Evolutionary conservation across 92 coral and sea anemone species (phyloP).

Genomic region (Meandrina meandrites): DNA sequence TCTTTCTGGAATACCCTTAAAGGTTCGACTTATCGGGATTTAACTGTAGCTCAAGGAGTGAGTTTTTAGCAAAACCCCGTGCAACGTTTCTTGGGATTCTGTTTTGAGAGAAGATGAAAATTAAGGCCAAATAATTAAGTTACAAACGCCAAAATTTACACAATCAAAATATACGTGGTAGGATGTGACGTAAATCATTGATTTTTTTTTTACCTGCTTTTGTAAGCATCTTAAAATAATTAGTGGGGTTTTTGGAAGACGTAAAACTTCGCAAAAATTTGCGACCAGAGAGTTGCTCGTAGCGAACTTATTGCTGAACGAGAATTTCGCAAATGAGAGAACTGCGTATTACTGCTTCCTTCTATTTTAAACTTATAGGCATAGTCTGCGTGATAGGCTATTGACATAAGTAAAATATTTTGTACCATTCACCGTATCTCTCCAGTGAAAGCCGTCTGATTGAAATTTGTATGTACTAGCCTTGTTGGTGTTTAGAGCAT

Average conservation of each 20-base stretch:
- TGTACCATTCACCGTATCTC: background rate
- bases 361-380: background rate
- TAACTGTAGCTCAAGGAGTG: background rate
- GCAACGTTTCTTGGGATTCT: background rate
- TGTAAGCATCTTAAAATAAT: background rate
- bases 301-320: background rate
- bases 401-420: background rate
- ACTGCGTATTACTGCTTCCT: background rate
- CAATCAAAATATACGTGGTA: background rate
- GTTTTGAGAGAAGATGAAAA: too few relatives aligned
- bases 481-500: too few relatives aligned
- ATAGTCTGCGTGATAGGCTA: too few relatives aligned
- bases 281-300: background rate
- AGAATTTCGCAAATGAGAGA: background rate
- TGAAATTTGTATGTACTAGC: too few relatives aligned
- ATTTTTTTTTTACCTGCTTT: background rate
- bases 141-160: background rate
- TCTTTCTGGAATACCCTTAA: too few relatives aligned
- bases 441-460: too few relatives aligned
- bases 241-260: background rate
- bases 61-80: background rate
- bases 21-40: too few relatives aligned
- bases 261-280: background rate
- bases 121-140: too few relatives aligned
- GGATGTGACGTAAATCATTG: background rate